Base-by-base conservation (phyloP, 2,888 invertebrate genomes). In the Drosophila pseudotakahashii region DNA sequence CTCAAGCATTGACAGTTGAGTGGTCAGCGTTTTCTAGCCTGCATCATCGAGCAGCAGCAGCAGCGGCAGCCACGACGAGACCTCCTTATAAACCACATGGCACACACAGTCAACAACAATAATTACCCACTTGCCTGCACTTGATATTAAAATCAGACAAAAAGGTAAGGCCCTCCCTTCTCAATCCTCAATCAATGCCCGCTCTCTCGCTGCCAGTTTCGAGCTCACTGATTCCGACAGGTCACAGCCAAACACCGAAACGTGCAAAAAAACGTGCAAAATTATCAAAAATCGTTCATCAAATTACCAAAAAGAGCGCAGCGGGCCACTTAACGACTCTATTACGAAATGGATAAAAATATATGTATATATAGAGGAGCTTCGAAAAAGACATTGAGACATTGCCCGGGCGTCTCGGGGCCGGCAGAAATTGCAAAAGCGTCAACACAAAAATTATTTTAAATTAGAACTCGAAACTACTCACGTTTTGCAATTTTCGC, bases 241-340 rank as follows among this genome's bases (percentile, higher is more conserved):
- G 73, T 75, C 75, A 75, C 57, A 73, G 51, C 61, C 16, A 72
- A 72, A 60, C 60, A 60, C 52, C 53, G 58, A 79, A 85, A 85
- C 88, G 80, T 88, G 88, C 86, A 82, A 89, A 82, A 76, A 77
- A 78, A 82, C 82, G 88, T 88, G 88, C 88, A 77, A 89, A 89
- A 88, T 86, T 89, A 86, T 86, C 85, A 86, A 86, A 86, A 86
- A 89, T 86, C 89, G 89, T 86, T 86, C 89, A 86, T 86, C 85
- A 89, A 86, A 86, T 86, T 86, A 89, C 85, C 87, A 86, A 88
- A 89, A 88, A 75, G 82, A 79, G 83, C 87, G 75, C 88, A 86
- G 76, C 85, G 88, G 73, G 88, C 84, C 88, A 85, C 89, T 89
- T 85, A 89, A 85, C 85, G 89, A 85, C 88, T 85, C 89, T 85